These are phyloP conservation scores for Mimachlamys varia DNA, from an alignment of 2,888 invertebrate species.

Conservation along the genomic window DNA sequence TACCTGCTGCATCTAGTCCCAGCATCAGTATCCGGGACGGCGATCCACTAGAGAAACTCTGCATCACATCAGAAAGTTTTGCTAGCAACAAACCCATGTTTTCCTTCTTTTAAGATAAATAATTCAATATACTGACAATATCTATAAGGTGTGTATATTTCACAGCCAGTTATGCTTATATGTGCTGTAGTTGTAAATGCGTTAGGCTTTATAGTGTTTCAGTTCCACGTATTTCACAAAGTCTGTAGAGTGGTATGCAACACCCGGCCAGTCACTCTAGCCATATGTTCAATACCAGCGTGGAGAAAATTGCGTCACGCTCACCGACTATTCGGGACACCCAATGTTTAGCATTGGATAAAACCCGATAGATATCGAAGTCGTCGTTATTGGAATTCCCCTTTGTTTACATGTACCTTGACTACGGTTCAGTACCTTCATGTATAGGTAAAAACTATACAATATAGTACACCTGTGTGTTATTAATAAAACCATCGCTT, in stretches of 20 bases:
- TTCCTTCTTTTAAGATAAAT: neutral
- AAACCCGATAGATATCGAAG: neutral
- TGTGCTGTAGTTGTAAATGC: neutral
- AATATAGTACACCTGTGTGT: no score
- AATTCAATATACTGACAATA: no score
- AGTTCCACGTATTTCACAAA: constrained; percentile 21
- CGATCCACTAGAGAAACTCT: constrained; percentile 41
- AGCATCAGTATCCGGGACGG: constrained; percentile 75
- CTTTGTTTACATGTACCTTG: neutral
- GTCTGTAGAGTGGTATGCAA: neutral
- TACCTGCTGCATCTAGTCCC: constrained; percentile 78
- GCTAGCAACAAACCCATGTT: constrained; percentile 42
- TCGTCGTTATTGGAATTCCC: neutral
- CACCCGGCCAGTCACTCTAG: neutral
- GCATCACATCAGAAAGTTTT: constrained; percentile 39
- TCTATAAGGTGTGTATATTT: no score
- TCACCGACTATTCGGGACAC: neutral
- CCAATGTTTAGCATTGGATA: neutral
- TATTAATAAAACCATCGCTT: no score
- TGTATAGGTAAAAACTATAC: no score
- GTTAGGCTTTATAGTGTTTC: neutral
- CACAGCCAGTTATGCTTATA: neutral
- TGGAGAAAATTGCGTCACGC: constrained; percentile 19
- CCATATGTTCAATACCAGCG: constrained; percentile 6
- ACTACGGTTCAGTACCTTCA: neutral